Percentiles rank a stretch among this genome's conserved stretches.
Conservation (phyloP, 2,113 vertebrate species). For the Lepus timidus region DNA sequence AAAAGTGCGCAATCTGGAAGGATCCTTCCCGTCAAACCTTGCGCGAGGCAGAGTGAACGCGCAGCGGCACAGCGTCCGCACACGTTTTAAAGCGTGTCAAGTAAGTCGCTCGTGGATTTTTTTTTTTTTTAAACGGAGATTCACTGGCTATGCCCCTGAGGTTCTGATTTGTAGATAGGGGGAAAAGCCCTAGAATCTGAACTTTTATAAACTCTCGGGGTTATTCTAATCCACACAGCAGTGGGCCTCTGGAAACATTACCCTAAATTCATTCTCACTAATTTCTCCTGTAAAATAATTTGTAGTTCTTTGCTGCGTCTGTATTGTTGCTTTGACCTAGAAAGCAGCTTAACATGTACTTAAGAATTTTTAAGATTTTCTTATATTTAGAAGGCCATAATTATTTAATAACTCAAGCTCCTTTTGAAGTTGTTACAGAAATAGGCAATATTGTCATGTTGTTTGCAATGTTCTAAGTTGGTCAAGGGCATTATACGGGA, state of each 20-base stretch:
- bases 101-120: not conserved
- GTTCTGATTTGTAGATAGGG: not conserved
- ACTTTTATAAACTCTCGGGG: not conserved
- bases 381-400: not conserved
- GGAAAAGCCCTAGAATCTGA: not conserved
- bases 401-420: not conserved
- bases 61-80: conserved; percentile 77
- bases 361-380: not conserved
- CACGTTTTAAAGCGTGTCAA: not conserved
- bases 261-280: not conserved
- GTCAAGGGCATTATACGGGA: not conserved
- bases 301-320: not conserved
- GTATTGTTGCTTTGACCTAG: not conserved
- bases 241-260: not conserved
- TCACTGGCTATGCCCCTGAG: not conserved
- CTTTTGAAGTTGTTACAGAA: not conserved
- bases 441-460: not conserved
- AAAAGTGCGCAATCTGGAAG: conserved; percentile 77
- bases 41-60: conserved; percentile 74
- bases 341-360: not conserved
- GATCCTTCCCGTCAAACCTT: conserved; percentile 75
- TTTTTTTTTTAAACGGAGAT: not conserved
- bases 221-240: not conserved
- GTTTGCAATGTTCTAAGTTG: not conserved
- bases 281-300: not conserved